phyloP scores from a whole-genome alignment of 2,888 invertebrate species.

The Dorcus parallelipipedus region DNA sequence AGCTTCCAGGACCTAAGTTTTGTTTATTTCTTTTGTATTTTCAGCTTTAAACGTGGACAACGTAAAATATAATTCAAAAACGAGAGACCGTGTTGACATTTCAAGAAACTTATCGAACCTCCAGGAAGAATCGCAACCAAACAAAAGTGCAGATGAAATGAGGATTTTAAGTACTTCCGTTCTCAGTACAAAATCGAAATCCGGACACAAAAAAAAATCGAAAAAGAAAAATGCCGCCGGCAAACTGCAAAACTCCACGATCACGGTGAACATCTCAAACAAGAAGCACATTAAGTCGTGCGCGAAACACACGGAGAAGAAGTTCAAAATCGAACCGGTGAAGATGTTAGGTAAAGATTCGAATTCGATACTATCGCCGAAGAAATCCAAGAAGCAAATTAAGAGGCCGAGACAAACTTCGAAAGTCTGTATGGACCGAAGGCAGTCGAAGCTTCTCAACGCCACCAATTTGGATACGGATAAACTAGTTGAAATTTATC shows the following conservation, averaged over 20 bases:
- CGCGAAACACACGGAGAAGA: constrained; percentile 23
- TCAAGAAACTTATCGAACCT: background rate
- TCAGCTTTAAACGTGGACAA: background rate
- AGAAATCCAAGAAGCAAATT: constrained; percentile 13
- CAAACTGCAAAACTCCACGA: constrained; percentile 18
- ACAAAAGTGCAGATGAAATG: constrained; percentile 1
- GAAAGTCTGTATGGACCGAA: constrained; percentile 4
- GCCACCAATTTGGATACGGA: constrained; percentile 13
- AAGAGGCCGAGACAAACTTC: constrained; percentile 11
- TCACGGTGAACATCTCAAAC: constrained; percentile 15
- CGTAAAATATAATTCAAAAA: background rate
- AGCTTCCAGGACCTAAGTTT: no score
- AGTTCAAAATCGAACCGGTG: constrained; percentile 17
- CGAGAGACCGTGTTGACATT: background rate
- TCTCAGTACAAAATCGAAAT: constrained; percentile 19
- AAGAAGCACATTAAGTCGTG: constrained; percentile 23
- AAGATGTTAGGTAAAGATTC: constrained; percentile 18
- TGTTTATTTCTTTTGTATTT: no score
- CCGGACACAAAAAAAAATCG: background rate
- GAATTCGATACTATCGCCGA: constrained; percentile 11
- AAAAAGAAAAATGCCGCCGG: background rate
- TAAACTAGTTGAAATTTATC: constrained; percentile 46
- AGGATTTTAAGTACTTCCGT: constrained; percentile 8
- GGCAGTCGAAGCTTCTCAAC: background rate
- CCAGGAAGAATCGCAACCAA: background rate